These are phyloP conservation scores for Molorchus minor DNA, from an alignment of 2,888 invertebrate species.

Conservation along the genomic window DNA sequence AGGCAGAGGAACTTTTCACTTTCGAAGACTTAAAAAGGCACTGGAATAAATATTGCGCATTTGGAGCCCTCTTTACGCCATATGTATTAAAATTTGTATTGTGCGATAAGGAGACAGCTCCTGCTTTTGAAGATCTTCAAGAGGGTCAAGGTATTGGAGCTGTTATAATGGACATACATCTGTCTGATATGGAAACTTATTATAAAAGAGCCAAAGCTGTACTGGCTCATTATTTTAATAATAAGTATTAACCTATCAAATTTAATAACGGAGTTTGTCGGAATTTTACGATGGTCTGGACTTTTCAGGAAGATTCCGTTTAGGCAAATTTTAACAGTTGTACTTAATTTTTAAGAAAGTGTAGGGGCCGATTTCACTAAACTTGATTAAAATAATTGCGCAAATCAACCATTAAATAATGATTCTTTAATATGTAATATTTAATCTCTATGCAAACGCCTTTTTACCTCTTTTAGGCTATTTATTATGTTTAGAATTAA, in stretches of 20 bases:
- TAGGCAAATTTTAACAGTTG: no score
- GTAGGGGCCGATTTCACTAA: no score
- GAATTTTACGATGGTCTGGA: no score
- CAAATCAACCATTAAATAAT: no score
- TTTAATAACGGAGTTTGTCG: no score
- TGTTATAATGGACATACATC: background rate
- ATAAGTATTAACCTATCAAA: background rate
- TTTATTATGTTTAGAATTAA: no score
- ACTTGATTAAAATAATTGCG: no score
- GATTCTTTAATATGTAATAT: no score
- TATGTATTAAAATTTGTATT: background rate
- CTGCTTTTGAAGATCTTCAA: background rate
- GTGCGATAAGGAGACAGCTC: background rate
- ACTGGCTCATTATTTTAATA: background rate
- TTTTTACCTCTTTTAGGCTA: no score
- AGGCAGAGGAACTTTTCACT: slow-evolving; percentile 3
- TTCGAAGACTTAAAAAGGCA: background rate
- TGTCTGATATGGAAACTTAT: background rate
- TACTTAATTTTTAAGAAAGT: no score
- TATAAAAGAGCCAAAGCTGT: background rate
- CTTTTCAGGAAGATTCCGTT: no score
- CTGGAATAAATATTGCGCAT: slow-evolving; percentile 9
- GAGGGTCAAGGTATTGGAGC: background rate
- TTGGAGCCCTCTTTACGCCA: slow-evolving; percentile 5
- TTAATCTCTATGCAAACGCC: no score